Evolutionary conservation across 2,113 vertebrate genomes (phyloP).

Genomic region (mouse (Mus musculus)): GRCm39 chr1:160219501-160220000

Average conservation of each 20-base stretch:
- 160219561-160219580: neutral
- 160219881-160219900: neutral
- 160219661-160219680: neutral
- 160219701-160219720: neutral
- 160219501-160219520: neutral
- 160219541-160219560: neutral
- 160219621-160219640: neutral
- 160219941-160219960: no score
- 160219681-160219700: neutral
- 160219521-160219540: neutral
- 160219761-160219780: constrained; percentile 98
- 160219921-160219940: no score
- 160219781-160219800: constrained; percentile 95
- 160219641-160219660: neutral
- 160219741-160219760: constrained; percentile 94
- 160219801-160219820: neutral
- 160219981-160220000: no score
- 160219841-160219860: neutral
- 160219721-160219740: constrained; percentile 52
- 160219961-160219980: no score
- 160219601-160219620: neutral
- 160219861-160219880: constrained; percentile 48
- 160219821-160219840: constrained; percentile 50
- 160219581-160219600: neutral
- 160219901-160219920: no score